Conservation (phyloP, 2,113 vertebrate species). For the Casuarius casuarius region DNA sequence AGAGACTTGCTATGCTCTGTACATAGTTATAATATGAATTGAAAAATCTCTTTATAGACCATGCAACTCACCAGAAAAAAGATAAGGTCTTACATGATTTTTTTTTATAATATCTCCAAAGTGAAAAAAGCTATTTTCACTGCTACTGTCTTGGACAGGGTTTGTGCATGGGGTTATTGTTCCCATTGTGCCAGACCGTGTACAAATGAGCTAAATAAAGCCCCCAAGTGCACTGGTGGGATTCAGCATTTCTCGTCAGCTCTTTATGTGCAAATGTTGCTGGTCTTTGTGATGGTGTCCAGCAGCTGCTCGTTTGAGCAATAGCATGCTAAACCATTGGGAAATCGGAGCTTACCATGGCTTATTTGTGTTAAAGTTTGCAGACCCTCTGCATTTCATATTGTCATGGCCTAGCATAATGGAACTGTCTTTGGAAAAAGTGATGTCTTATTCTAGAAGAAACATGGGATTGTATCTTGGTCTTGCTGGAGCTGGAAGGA, state of each 20-base stretch:
- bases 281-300: not conserved
- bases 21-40: too few species aligned
- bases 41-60: not conserved
- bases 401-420: not conserved
- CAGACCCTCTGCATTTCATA: not conserved
- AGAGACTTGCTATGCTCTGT: not conserved
- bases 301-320: not conserved
- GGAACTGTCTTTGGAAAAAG: not conserved
- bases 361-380: not conserved
- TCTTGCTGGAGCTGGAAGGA: not conserved
- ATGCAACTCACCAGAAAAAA: too few species aligned
- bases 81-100: too few species aligned
- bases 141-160: not conserved
- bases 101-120: not conserved
- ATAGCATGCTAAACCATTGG: not conserved
- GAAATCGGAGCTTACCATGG: not conserved
- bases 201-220: not conserved
- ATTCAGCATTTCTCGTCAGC: not conserved
- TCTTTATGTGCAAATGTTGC: not conserved
- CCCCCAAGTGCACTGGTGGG: not conserved
- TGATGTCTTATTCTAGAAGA: not conserved
- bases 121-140: not conserved
- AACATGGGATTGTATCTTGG: too few species aligned
- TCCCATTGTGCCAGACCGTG: not conserved
- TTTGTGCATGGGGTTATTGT: not conserved